Conservation (phyloP, 2,797 vertebrate genomes). For the Sebastolobus altivelis region DNA sequence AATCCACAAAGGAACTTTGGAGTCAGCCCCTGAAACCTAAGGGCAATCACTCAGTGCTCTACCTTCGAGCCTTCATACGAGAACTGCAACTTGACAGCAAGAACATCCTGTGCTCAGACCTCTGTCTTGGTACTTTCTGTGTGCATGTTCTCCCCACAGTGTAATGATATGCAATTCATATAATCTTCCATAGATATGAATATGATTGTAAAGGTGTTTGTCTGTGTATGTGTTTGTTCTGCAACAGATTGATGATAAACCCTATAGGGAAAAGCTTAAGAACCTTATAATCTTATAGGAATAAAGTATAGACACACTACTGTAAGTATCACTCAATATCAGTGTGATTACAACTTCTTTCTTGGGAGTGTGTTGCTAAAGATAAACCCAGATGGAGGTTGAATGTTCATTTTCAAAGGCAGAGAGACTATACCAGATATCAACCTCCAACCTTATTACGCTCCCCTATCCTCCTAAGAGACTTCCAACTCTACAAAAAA, state of each 20-base stretch:
- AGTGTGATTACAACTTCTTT: background rate
- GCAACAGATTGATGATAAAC: background rate
- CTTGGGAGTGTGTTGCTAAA: background rate
- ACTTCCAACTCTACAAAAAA: background rate
- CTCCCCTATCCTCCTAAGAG: background rate
- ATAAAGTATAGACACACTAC: background rate
- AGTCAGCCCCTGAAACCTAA: conserved; percentile 46
- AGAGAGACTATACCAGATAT: background rate
- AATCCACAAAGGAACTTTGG: conserved; percentile 59
- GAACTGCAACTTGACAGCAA: conserved; percentile 14
- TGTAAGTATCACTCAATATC: background rate
- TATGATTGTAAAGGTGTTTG: background rate
- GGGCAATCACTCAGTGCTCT: conserved; percentile 44
- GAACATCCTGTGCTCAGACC: conserved; percentile 18
- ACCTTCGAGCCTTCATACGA: conserved; percentile 7
- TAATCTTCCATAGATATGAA: background rate
- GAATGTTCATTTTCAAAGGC: background rate
- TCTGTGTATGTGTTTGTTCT: background rate
- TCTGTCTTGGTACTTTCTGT: conserved; percentile 3
- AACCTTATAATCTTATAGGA: background rate
- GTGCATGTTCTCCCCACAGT: background rate
- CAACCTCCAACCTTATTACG: background rate
- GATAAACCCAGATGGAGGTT: background rate
- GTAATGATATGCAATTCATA: background rate
- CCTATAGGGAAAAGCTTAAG: background rate